These are phyloP conservation scores for Platorchestia sp. DNA, from an alignment of 1,140 invertebrate genomes.

Conservation along the genomic window DNA sequence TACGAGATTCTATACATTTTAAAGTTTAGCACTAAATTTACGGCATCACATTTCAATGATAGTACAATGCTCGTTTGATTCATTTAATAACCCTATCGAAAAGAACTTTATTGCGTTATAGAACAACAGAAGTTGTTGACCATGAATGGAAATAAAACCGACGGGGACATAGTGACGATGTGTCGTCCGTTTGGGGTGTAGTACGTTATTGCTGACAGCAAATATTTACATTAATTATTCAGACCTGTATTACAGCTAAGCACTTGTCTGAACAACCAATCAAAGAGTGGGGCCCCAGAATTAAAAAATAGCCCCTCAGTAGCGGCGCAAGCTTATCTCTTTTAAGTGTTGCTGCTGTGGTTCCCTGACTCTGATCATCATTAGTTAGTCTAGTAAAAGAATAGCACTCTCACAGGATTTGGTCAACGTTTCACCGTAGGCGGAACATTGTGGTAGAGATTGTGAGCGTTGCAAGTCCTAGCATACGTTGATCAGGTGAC, in stretches of 20 bases:
- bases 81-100: background rate
- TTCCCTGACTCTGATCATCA: background rate
- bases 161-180: background rate
- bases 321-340: background rate
- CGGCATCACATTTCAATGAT: background rate
- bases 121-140: background rate
- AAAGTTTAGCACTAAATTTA: background rate
- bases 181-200: background rate
- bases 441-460: background rate
- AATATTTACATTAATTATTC: background rate
- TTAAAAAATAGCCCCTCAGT: background rate
- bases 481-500: background rate
- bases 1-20: background rate
- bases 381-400: background rate
- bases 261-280: background rate
- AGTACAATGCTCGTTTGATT: background rate
- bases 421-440: background rate
- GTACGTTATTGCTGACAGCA: background rate
- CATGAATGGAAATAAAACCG: background rate
- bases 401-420: background rate
- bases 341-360: background rate
- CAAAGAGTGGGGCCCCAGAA: background rate
- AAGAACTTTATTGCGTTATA: background rate
- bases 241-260: background rate
- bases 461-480: background rate